A percentile compares a stretch with the other conserved stretches of the same genome.
These are phyloP conservation scores for Lacerta viridis DNA, from an alignment of 2,797 vertebrate genomes.

Conservation along the genomic window DNA sequence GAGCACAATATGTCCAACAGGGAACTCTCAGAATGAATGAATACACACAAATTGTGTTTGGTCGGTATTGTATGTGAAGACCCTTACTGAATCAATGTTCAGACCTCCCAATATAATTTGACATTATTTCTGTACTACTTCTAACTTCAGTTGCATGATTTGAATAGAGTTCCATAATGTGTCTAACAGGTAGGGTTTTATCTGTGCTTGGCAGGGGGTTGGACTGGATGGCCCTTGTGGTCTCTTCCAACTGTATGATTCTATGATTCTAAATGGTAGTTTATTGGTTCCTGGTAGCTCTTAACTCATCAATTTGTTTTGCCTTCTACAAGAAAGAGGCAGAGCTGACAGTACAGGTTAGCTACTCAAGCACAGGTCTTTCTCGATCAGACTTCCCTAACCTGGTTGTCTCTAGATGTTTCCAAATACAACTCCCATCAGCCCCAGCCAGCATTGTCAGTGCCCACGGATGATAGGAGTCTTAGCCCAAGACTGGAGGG, in stretches of 20 bases:
- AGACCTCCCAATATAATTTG: background rate
- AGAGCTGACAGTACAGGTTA: background rate
- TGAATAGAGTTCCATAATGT: background rate
- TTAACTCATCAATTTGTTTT: background rate
- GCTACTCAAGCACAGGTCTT: background rate
- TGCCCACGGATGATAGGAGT: background rate
- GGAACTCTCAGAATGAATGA: background rate
- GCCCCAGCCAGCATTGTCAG: background rate
- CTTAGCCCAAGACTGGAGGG: background rate
- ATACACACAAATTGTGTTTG: background rate
- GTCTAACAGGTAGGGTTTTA: background rate
- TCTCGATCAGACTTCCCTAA: background rate
- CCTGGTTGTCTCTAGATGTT: background rate
- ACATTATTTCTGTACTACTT: background rate
- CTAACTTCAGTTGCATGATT: background rate
- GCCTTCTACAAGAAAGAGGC: background rate
- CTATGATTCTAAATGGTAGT: background rate
- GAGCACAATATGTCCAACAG: background rate
- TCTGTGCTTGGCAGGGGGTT: no score
- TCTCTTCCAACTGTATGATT: no score
- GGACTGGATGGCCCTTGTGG: no score
- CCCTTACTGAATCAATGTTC: background rate
- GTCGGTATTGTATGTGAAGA: background rate
- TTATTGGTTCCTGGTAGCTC: background rate
- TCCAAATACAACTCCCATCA: background rate